Base-by-base conservation (phyloP, 1,140 invertebrate species). In the Agraylea sexmaculata region DNA sequence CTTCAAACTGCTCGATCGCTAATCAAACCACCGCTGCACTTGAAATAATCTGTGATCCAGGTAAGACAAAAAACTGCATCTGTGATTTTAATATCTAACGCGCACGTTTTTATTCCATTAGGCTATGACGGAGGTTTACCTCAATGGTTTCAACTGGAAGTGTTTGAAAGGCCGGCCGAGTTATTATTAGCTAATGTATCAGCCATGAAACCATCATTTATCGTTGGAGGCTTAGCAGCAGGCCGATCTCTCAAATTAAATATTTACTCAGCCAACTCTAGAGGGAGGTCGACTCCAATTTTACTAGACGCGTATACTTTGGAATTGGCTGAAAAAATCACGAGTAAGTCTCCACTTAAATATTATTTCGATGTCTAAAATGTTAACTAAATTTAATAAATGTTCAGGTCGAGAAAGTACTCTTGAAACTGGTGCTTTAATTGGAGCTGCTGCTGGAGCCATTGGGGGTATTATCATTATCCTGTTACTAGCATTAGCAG, bases 41-140 rank as follows among this genome's bases (percentile, higher is more conserved):
- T 40, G 67, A 76, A 47, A 67, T 85, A 2, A 49, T 56, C 16
- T 68, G 65, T 48, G 39, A 60, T 37, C 48, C 62, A 50, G 63
- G 65, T 66, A 51, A 47, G 52, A 34, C n/a, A 17, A 19, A 19
- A 20, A 29, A 13, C 10, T 18, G 23, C n/a, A n/a, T 25, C 6
- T 25, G 23, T 25, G 23, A n/a, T 7, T n/a, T 25, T 25, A 25
- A 7, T 6, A n/a, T 7, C 23, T 25, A 7, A 25, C n/a, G 23
- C n/a, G 6, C 6, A n/a, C 23, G 23, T 25, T 25, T n/a, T 34
- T 42, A 21, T 30, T n/a, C 8, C 6, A 11, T 23, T 21, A 64
- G 87, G 87, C 6, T 91, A 89, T 60, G 87, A 91, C 59, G 87
- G 88, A 3, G 88, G 89, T 0, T 64, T 91, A n/a, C 71, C 76